Evolutionary conservation across 2,113 vertebrate genomes (phyloP).

Genomic region (Marcusenius ussheri): DNA sequence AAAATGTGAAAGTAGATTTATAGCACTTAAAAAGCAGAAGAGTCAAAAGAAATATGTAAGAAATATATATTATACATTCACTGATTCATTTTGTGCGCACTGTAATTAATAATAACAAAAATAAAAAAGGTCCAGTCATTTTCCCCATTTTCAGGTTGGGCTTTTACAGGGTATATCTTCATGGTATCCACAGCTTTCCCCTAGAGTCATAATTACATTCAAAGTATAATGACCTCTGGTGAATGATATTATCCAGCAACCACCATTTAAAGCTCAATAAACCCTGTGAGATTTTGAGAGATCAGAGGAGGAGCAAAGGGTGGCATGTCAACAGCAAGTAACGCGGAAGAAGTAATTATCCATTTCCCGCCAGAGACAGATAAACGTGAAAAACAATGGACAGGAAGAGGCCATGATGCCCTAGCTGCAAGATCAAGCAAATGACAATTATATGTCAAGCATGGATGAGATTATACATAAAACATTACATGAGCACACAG

Average conservation of each 20-base stretch:
- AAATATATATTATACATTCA: not conserved
- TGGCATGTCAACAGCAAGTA: not conserved
- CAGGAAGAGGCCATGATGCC: not conserved
- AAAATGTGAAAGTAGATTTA: not conserved
- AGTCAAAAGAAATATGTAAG: not conserved
- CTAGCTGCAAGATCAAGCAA: not conserved
- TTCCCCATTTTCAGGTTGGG: not conserved
- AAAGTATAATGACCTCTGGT: not conserved
- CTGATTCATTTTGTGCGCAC: not conserved
- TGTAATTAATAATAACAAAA: not conserved
- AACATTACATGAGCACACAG: not conserved
- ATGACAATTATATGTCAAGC: constrained; percentile 6
- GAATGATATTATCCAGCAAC: not conserved
- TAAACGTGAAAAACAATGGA: not conserved
- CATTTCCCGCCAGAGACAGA: not conserved
- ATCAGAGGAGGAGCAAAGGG: not conserved
- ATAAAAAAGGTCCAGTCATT: not conserved
- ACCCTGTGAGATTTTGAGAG: not conserved
- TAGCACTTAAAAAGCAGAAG: not conserved
- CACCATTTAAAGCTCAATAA: not conserved
- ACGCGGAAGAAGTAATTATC: not conserved
- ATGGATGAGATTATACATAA: not conserved
- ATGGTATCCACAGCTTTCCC: not conserved
- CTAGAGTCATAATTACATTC: not conserved
- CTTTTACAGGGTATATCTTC: not conserved